Conservation (phyloP, 2,113 vertebrate species). For the Tympanuchus pallidicinctus region DNA sequence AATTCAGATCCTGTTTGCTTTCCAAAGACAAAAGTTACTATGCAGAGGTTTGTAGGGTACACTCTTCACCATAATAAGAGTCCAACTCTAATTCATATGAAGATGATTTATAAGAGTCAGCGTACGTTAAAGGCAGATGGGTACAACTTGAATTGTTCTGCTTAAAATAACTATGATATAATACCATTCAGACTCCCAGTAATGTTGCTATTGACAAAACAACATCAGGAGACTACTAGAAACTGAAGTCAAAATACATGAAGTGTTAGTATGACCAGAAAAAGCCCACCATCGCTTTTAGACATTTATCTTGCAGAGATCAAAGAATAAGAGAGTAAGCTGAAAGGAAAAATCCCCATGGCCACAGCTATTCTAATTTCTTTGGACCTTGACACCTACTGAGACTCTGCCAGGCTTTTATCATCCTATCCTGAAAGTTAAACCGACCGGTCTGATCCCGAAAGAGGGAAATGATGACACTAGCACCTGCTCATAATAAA, state of each 20-base stretch:
- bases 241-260: neutral
- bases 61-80: neutral
- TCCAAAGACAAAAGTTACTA: neutral
- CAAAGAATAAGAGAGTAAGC: neutral
- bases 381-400: neutral
- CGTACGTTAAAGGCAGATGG: neutral
- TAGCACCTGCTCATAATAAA: constrained; percentile 11
- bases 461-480: constrained; percentile 12
- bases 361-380: neutral
- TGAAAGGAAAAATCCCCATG: neutral
- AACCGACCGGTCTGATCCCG: neutral
- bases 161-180: neutral
- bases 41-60: neutral
- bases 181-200: rapidly evolving
- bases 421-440: neutral
- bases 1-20: neutral
- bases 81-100: neutral
- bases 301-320: neutral
- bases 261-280: neutral
- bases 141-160: neutral
- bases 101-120: neutral
- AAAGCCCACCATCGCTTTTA: neutral
- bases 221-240: neutral
- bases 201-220: neutral
- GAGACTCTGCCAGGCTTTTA: neutral